Percentiles rank a stretch among this genome's conserved stretches.
Conservation (phyloP, 2,113 vertebrate species). For the Lophotis ruficrista region DNA sequence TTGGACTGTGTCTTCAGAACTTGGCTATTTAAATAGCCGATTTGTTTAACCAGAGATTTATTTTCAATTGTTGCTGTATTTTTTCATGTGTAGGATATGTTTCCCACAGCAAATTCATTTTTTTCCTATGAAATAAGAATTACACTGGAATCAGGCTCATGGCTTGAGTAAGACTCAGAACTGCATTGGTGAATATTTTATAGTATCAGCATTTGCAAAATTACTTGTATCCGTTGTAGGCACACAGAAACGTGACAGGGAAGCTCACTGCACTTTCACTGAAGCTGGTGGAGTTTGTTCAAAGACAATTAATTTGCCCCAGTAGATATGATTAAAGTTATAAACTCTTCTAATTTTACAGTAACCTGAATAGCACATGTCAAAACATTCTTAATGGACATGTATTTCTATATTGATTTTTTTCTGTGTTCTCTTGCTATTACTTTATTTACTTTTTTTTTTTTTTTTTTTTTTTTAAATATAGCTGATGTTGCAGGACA, state of each 20-base stretch:
- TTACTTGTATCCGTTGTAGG: background rate
- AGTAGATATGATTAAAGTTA: background rate
- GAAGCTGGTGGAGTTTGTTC: background rate
- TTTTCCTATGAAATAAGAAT: background rate
- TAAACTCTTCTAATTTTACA: conserved; percentile 29
- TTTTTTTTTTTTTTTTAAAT: background rate
- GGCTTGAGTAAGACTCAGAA: background rate
- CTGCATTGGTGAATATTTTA: background rate
- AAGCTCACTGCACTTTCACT: background rate
- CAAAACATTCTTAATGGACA: background rate
- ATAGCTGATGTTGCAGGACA: background rate
- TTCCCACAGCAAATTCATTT: background rate
- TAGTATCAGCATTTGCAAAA: background rate
- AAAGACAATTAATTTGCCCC: background rate
- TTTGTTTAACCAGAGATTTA: background rate
- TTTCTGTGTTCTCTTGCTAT: background rate
- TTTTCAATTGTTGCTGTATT: background rate
- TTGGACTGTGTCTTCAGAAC: background rate
- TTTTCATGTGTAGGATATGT: background rate
- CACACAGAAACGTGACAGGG: rapidly evolving
- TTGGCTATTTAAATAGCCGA: background rate
- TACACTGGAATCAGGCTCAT: background rate
- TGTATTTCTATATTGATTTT: background rate
- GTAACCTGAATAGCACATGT: background rate
- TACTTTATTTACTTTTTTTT: background rate